phyloP scores from a whole-genome alignment of 2,888 invertebrate genomes.

The Periphyllus acericola region DNA sequence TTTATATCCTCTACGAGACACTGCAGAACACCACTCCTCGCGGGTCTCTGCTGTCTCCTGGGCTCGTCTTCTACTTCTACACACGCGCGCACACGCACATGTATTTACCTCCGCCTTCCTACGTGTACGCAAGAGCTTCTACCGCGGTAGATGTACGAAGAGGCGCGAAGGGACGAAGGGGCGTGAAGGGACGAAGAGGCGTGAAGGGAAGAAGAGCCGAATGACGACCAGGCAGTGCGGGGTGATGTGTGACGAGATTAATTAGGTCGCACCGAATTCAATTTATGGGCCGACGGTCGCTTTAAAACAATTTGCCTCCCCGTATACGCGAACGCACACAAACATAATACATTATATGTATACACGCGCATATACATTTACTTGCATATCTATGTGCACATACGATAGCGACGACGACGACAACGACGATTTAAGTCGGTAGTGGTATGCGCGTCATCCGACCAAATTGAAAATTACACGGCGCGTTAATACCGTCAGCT shows the following conservation, averaged over 20 bases:
- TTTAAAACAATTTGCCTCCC: slow-evolving; percentile 44
- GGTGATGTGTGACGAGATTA: slow-evolving; percentile 50
- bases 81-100: neutral
- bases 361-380: too few species aligned
- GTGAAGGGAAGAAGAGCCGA: neutral
- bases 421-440: neutral
- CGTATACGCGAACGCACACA: neutral
- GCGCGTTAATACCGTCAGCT: slow-evolving; percentile 23
- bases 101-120: too few species aligned
- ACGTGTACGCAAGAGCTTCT: too few species aligned
- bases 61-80: neutral
- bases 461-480: slow-evolving; percentile 53
- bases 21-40: neutral
- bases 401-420: neutral
- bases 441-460: slow-evolving; percentile 27
- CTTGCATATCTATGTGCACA: too few species aligned
- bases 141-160: too few species aligned
- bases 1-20: neutral
- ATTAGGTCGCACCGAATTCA: slow-evolving; percentile 44
- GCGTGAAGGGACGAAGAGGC: too few species aligned
- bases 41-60: neutral
- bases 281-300: slow-evolving; percentile 14
- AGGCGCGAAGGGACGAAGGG: too few species aligned
- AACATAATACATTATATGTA: neutral
- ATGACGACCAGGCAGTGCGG: neutral